Percentiles rank a stretch among this genome's conserved stretches.
Conservation (phyloP, 2,113 vertebrate species). For the Phylloscopus trochiloides region DNA sequence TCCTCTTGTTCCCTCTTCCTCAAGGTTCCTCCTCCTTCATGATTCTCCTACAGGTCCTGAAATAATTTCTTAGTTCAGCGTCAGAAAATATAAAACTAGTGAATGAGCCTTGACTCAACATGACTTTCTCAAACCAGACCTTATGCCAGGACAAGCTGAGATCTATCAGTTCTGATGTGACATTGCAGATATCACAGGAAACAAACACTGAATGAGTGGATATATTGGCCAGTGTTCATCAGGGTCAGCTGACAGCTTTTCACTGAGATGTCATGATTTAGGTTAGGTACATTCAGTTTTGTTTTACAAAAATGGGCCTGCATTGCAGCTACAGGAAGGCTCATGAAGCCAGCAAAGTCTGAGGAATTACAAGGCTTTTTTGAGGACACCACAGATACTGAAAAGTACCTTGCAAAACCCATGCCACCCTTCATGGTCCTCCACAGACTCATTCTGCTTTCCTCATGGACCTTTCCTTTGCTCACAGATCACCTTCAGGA, state of each 20-base stretch:
- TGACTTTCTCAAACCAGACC: background rate
- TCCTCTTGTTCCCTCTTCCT: background rate
- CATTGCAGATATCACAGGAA: background rate
- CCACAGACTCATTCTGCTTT: background rate
- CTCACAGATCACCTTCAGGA: background rate
- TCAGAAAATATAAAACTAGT: background rate
- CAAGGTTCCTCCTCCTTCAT: background rate
- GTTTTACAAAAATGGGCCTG: background rate
- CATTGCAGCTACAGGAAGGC: background rate
- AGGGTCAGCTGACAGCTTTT: background rate
- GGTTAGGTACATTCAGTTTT: background rate
- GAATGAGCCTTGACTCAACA: background rate
- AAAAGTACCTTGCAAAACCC: background rate
- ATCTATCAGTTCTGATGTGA: background rate
- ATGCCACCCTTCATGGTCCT: background rate
- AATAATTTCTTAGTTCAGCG: background rate
- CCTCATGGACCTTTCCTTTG: background rate
- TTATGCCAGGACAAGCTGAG: background rate
- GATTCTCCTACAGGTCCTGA: background rate
- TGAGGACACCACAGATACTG: background rate
- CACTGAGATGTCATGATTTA: background rate
- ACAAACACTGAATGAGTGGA: background rate
- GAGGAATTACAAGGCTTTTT: background rate
- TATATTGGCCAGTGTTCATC: background rate
- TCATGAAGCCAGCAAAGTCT: background rate